Conservation (phyloP, 2,888 invertebrate genomes). For the Andrena fulva region DNA sequence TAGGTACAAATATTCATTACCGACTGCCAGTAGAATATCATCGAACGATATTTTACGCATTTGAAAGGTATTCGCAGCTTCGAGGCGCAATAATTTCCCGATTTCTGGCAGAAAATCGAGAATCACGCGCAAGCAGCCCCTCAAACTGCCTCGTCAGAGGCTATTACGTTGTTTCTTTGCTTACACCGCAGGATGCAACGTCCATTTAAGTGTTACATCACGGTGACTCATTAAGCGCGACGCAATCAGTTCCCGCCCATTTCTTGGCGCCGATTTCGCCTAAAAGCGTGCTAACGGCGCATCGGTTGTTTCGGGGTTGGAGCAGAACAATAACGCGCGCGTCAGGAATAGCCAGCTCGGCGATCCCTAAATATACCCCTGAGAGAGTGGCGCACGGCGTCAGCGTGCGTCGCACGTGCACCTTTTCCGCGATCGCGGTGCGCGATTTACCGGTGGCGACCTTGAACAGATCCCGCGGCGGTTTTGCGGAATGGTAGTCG, state of each 20-base stretch:
- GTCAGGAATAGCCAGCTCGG: conserved; percentile 2
- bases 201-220: background rate
- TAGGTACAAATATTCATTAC: background rate
- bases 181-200: background rate
- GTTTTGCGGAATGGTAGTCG: conserved; percentile 13
- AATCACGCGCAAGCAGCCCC: background rate
- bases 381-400: background rate
- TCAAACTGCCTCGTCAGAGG: too few relatives aligned
- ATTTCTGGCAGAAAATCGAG: background rate
- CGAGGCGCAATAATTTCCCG: background rate
- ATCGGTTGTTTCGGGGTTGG: background rate
- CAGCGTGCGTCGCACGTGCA: conserved; percentile 36
- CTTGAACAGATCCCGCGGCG: conserved; percentile 33
- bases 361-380: conserved; percentile 23
- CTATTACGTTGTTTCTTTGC: background rate
- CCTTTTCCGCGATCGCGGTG: background rate
- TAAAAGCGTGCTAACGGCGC: background rate
- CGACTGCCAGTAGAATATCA: background rate
- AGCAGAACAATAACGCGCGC: background rate
- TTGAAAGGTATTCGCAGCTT: background rate
- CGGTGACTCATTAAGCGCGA: background rate
- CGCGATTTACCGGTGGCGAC: conserved; percentile 34
- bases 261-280: background rate
- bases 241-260: conserved; percentile 8
- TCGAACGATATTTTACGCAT: background rate